Evolutionary conservation across 2,888 invertebrate species (phyloP).

Genomic region (Antitype chi): DNA sequence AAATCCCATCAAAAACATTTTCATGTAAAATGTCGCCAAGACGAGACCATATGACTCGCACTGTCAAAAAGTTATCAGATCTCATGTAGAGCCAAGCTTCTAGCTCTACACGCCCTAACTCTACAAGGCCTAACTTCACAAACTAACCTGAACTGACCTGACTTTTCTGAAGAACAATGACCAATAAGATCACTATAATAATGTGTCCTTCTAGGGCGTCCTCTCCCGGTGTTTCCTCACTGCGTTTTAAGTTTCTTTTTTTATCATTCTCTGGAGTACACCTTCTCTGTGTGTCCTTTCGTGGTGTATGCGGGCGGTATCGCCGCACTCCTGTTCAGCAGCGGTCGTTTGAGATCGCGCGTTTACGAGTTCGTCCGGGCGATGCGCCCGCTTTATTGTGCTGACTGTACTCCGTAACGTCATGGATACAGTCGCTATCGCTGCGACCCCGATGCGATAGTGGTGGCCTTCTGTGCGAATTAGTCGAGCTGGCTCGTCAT

Average conservation of each 20-base stretch:
- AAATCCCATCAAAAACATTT: too few relatives aligned
- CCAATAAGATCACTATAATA: too few relatives aligned
- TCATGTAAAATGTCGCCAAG: too few relatives aligned
- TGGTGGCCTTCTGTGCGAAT: conserved; percentile 44
- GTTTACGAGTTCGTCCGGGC: conserved; percentile 70
- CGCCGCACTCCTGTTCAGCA: conserved; percentile 66
- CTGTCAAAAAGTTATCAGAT: too few relatives aligned
- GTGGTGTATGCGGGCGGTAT: conserved; percentile 58
- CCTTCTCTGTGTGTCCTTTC: conserved; percentile 35
- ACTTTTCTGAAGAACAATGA: too few relatives aligned
- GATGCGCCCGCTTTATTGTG: conserved; percentile 70
- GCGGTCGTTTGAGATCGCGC: conserved; percentile 71
- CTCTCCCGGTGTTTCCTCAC: too few relatives aligned
- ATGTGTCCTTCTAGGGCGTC: too few relatives aligned
- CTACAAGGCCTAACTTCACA: too few relatives aligned
- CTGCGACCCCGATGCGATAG: conserved; percentile 51
- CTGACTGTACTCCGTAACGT: conserved; percentile 62
- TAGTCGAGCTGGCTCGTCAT: conserved; percentile 12
- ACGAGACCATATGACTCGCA: too few relatives aligned
- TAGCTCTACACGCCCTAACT: too few relatives aligned
- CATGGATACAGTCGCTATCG: conserved; percentile 62
- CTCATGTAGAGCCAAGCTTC: too few relatives aligned
- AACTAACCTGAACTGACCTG: too few relatives aligned
- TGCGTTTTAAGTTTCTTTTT: not conserved
- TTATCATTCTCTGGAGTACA: not conserved